Conservation (phyloP, 2,797 vertebrate species). For the Falco concolor region DNA sequence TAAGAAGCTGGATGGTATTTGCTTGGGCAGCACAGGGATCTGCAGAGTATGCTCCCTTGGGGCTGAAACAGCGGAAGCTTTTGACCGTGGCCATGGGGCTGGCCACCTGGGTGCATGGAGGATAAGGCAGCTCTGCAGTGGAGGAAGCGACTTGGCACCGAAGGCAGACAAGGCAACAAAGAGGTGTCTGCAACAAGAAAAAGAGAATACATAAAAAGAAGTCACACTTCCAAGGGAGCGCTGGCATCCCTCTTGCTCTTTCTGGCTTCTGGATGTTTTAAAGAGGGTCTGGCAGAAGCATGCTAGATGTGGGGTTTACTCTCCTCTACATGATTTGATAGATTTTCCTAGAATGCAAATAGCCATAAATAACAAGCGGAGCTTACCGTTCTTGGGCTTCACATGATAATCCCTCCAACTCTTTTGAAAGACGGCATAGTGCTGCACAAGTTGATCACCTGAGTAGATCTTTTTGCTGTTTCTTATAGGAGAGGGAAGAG, state of each 20-base stretch:
- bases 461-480: not conserved
- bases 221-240: not conserved
- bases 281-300: not conserved
- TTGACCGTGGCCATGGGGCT: not conserved
- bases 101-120: not conserved
- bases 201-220: not conserved
- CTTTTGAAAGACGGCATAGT: not conserved
- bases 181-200: not conserved
- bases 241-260: not conserved
- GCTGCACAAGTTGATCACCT: not conserved
- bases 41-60: not conserved
- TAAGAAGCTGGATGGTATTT: conserved; percentile 13
- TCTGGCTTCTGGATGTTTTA: not conserved
- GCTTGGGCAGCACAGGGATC: not conserved
- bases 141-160: not conserved
- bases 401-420: accelerated
- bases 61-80: not conserved
- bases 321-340: not conserved
- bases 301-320: not conserved
- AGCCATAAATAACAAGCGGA: not conserved
- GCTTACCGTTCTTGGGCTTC: not conserved
- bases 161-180: not conserved
- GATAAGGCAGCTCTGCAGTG: not conserved
- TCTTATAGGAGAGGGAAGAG: not conserved
- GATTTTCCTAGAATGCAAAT: not conserved